Percentiles rank a stretch among this genome's conserved stretches.
Conservation (phyloP, 1,140 invertebrate species). For the Manduca sexta region DNA sequence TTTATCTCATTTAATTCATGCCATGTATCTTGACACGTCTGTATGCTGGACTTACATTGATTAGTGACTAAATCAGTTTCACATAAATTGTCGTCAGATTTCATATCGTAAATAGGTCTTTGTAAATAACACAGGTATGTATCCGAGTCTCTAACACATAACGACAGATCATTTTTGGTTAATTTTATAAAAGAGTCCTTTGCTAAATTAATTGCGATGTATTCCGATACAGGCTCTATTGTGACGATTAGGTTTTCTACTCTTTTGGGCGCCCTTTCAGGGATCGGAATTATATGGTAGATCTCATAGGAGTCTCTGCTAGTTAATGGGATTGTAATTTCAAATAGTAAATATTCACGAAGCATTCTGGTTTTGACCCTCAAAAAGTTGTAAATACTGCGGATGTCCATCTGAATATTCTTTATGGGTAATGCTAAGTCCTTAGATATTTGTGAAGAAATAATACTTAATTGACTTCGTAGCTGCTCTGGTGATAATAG, state of each 20-base stretch:
- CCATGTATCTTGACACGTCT: too few species aligned
- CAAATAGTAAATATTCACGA: slow-evolving; percentile 8
- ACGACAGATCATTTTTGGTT: neutral
- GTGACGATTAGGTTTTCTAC: neutral
- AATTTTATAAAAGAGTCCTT: slow-evolving; percentile 5
- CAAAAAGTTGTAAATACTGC: neutral
- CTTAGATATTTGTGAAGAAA: neutral
- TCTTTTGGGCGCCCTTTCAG: neutral
- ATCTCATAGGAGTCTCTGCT: slow-evolving; percentile 1
- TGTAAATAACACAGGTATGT: neutral
- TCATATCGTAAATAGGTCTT: neutral
- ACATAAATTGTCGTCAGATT: slow-evolving; percentile 1
- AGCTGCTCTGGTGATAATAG: slow-evolving; percentile 3
- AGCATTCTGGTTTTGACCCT: slow-evolving; percentile 4
- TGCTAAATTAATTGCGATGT: slow-evolving; percentile 2
- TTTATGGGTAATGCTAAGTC: neutral
- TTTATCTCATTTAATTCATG: too few species aligned
- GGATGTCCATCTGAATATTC: neutral
- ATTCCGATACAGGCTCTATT: neutral
- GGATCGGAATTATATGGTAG: neutral
- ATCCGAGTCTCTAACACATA: neutral
- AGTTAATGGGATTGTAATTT: slow-evolving; percentile 5
- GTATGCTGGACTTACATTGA: too few species aligned
- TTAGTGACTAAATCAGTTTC: too few species aligned
- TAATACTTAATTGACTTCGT: neutral